Base-by-base conservation (phyloP, 2,888 invertebrate species). In the Andrena minutula region DNA sequence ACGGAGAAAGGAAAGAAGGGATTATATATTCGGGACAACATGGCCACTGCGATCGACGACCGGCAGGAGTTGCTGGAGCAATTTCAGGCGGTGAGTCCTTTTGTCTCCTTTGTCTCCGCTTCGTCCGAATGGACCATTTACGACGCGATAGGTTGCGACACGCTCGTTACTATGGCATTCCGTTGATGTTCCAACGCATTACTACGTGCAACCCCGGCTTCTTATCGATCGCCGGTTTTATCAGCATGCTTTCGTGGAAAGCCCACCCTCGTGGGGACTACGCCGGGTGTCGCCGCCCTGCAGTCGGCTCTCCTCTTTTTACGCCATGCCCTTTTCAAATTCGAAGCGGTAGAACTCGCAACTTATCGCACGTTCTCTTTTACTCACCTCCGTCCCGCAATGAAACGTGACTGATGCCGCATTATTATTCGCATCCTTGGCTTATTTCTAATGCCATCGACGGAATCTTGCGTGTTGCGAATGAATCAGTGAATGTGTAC, bases 41-140 rank as follows among this genome's bases (percentile, higher is more conserved):
- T 93, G 93, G 93, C 93, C 91, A 93, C 93, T 88, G 85, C 93
- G 87, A 91, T 92, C 88, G 93, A 93, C 91, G 93, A 93, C 90
- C 93, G 92, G 91, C 93, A 93, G 90, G 93, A 93, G 84, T 89
- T 93, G 84, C 88, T 93, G 81, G 93, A 93, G 83, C 92, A 93
- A 76, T 93, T 93, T 83, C 91, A 90, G 86, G 90, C 92, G 88
- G 93, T 93, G 82, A 93, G 93, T 92, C 61, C 65, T 71, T 73
- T 66, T 47, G 0, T 60, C 32, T 72, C 8, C 12, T 6, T 16
- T 7, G 8, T 32, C 35, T n/a, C 5, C 10, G 2, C 3, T 32
- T 53, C 12, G 12, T 70, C 35, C 1, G 16, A 47, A 65, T 26
- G n/a, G 35, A 30, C 20, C 10, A 12, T 8, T 23, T 53, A 23